Conservation (phyloP, 2,113 vertebrate genomes). For the Leptosomus discolor region DNA sequence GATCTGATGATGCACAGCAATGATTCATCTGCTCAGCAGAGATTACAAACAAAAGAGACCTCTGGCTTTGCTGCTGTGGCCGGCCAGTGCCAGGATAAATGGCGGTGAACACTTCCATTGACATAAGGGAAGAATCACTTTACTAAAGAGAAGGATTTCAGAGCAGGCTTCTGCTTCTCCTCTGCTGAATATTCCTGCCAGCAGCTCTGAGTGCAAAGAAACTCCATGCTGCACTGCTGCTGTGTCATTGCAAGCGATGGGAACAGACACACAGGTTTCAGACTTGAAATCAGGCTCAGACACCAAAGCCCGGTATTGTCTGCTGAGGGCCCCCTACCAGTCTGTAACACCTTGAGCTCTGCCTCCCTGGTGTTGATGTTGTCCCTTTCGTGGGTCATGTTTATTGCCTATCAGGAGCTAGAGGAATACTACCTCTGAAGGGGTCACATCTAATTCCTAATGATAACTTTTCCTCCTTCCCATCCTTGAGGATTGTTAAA, state of each 20-base stretch:
- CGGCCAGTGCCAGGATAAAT: background rate
- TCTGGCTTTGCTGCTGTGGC: constrained; percentile 28
- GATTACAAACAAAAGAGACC: constrained; percentile 24
- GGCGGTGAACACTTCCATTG: background rate
- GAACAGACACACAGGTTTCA: fast-evolving
- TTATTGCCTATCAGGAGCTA: background rate
- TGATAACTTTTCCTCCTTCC: background rate
- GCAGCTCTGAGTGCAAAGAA: background rate
- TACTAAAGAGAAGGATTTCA: background rate
- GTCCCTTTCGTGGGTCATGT: background rate
- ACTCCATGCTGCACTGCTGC: background rate
- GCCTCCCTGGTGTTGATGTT: background rate
- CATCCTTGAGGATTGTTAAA: background rate
- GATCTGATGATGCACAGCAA: background rate
- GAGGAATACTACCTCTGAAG: background rate
- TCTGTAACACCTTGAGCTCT: background rate
- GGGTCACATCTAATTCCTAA: background rate
- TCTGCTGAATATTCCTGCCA: background rate
- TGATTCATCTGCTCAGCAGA: constrained; percentile 10
- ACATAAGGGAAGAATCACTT: background rate
- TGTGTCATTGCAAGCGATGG: background rate
- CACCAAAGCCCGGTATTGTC: background rate
- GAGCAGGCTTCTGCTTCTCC: background rate
- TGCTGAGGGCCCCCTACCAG: background rate
- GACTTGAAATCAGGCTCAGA: background rate